phyloP scores from a whole-genome alignment of 2,888 invertebrate species.

The Agonopterix subpropinquella region DNA sequence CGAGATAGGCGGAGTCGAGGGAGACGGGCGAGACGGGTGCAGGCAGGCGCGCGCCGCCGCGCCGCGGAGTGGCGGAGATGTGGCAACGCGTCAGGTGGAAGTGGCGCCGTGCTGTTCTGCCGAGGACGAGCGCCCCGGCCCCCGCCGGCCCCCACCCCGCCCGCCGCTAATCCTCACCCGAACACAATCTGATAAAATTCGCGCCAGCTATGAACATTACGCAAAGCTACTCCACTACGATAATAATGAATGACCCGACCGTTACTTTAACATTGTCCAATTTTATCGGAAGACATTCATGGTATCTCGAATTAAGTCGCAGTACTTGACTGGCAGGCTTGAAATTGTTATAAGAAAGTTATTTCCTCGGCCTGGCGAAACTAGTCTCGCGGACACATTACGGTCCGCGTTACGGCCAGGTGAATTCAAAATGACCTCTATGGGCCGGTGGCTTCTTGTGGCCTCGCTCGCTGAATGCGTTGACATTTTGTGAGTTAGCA shows the following conservation, averaged over 20 bases:
- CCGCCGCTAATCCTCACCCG: constrained; percentile 65
- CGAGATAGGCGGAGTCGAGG: constrained; percentile 65
- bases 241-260: constrained; percentile 65
- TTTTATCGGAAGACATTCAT: constrained; percentile 17
- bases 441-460: constrained; percentile 69
- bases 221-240: constrained; percentile 63
- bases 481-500: constrained; percentile 72
- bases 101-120: constrained; percentile 59
- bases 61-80: constrained; percentile 51
- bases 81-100: constrained; percentile 75
- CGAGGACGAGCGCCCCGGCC: constrained; percentile 56
- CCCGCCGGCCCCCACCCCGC: constrained; percentile 35
- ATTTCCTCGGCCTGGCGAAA: constrained; percentile 74
- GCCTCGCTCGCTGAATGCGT: constrained; percentile 69
- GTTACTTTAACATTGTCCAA: constrained; percentile 34
- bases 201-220: constrained; percentile 74
- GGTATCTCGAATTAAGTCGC: constrained; percentile 29
- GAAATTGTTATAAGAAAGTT: constrained; percentile 69
- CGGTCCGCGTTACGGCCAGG: constrained; percentile 71
- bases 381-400: constrained; percentile 73
- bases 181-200: constrained; percentile 74
- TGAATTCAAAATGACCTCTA: constrained; percentile 76
- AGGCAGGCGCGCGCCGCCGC: constrained; percentile 57
- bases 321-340: constrained; percentile 39
- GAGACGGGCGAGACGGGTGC: constrained; percentile 63